A percentile compares a stretch with the other conserved stretches of the same genome.
phyloP scores from a whole-genome alignment of 2,113 vertebrate species.

The Coptodon rendalli region DNA sequence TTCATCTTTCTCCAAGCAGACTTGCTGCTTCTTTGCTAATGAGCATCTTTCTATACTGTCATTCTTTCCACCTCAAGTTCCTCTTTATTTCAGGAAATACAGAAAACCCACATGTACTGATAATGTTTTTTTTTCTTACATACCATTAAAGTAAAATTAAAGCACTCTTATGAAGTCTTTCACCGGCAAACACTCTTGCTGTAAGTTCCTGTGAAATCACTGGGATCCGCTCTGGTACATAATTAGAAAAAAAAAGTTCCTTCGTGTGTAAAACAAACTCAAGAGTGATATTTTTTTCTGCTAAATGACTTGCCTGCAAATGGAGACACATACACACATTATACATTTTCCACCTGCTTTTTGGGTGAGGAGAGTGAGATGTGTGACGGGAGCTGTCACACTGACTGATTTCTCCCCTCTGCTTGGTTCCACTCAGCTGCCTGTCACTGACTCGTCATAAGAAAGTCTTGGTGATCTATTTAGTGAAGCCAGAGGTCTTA shows the following conservation, averaged over 20 bases:
- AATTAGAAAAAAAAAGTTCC: background rate
- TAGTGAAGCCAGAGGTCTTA: background rate
- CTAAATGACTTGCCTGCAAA: background rate
- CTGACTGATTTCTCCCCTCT: background rate
- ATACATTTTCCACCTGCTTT: background rate
- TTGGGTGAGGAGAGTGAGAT: background rate
- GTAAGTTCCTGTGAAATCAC: background rate
- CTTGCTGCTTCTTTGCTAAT: background rate
- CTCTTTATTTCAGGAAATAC: background rate
- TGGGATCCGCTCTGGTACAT: background rate
- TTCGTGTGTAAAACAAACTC: background rate
- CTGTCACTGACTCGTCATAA: background rate
- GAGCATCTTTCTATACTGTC: background rate
- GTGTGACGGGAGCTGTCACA: background rate
- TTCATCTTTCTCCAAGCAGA: background rate
- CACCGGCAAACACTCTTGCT: background rate
- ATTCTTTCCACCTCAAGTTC: background rate
- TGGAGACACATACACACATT: background rate
- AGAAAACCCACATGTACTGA: background rate
- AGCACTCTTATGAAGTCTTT: background rate
- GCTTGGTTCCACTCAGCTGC: background rate
- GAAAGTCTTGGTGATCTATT: background rate
- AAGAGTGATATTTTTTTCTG: background rate
- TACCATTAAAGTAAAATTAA: background rate
- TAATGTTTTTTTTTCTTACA: background rate